Evolutionary conservation across 2,888 invertebrate species (phyloP), one percentile per base, ranked within the genome.

Genomic region (Geotrupes spiniger): DNA sequence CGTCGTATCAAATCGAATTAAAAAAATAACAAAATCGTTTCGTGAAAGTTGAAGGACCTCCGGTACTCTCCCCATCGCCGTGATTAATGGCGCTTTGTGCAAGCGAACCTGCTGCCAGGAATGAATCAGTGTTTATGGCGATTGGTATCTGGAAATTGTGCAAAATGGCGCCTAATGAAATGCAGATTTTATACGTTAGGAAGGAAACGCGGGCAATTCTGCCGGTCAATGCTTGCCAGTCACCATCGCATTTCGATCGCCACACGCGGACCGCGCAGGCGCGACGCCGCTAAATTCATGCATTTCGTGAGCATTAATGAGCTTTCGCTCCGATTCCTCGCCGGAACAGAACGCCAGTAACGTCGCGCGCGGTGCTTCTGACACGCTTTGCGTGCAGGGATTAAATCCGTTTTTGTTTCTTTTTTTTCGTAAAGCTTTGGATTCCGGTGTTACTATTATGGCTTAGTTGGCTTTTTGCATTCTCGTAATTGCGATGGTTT

Each of bases 161-260:
- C 60, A 68, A 69, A 69, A 68, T 67, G 68, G 67, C 65, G 66
- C 61, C 55, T 63, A 66, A 66, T 63, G 21, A 56, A 63, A 68
- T 68, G 67, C 63, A 62, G 59, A 66, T 65, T 65, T 61, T 62
- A 64, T 66, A 58, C 63, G 51, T 53, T 53, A 68, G 70, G 71
- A 70, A 71, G 70, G 71, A 70, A 71, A 64, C 66, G 64, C 66
- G 61, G 64, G 62, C 59, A 65, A 67, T 68, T 68, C 68, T 65
- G 63, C 64, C 66, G 67, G 66, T 61, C 67, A 66, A 63, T 63
- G 65, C 62, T 62, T 62, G 50, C 49, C 52, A 51, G 54, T 54
- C 51, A 46, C 46, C 53, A 44, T 48, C 45, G 51, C 46, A 21
- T 46, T 42, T 45, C 52, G 55, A 60, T 56, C 58, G 60, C 58